phyloP scores from a whole-genome alignment of 2,888 invertebrate species.

The Sylvicola cinctus region DNA sequence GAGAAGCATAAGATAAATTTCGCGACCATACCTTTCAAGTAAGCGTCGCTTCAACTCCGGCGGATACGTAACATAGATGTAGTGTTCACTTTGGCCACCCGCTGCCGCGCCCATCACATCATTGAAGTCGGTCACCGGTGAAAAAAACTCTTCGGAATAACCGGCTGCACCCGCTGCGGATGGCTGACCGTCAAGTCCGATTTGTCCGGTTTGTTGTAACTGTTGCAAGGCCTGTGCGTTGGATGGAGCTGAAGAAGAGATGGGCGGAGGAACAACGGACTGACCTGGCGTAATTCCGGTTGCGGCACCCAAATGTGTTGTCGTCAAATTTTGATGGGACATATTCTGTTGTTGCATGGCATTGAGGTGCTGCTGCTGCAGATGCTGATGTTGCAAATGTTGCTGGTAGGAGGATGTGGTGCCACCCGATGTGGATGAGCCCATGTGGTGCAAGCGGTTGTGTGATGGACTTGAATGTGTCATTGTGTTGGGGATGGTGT shows the following conservation, averaged over 20 bases:
- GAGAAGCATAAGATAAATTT: slow-evolving; percentile 17
- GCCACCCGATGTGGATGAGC: slow-evolving; percentile 20
- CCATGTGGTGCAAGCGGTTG: slow-evolving; percentile 27
- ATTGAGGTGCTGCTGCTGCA: slow-evolving; percentile 1
- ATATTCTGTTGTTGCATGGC: slow-evolving; percentile 1
- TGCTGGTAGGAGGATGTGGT: slow-evolving; percentile 8
- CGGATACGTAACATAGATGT: slow-evolving; percentile 75
- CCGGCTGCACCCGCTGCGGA: slow-evolving; percentile 8
- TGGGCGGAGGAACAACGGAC: background rate
- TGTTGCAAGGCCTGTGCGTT: too few species aligned
- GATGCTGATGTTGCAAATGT: background rate
- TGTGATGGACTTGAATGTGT: slow-evolving; percentile 44
- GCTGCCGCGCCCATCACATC: slow-evolving; percentile 16
- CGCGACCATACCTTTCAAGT: slow-evolving; percentile 48
- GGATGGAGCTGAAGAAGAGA: too few species aligned
- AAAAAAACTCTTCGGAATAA: slow-evolving; percentile 20
- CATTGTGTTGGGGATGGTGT: slow-evolving; percentile 29
- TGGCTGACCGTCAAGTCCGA: slow-evolving; percentile 9
- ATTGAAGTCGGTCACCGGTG: slow-evolving; percentile 22
- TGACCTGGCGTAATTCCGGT: too few species aligned
- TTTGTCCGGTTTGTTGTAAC: slow-evolving; percentile 9
- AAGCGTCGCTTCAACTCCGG: slow-evolving; percentile 66
- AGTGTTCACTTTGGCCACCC: slow-evolving; percentile 45
- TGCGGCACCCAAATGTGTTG: too few species aligned
- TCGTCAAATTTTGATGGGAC: background rate